These are phyloP conservation scores for Sinella curviseta DNA, from an alignment of 1,140 invertebrate genomes.

Conservation along the genomic window DNA sequence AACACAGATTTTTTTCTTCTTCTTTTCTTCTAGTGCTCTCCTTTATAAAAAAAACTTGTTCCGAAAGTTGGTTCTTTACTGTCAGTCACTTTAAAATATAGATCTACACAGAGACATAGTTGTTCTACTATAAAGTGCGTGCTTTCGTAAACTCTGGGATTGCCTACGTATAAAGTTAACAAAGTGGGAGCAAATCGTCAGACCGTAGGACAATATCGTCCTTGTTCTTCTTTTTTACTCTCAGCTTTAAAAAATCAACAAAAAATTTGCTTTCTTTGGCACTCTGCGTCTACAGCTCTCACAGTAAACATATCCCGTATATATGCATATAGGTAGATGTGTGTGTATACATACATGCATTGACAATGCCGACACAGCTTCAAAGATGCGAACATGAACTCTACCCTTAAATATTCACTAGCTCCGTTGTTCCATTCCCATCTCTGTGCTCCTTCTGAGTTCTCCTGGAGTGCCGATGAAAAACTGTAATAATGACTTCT, in stretches of 20 bases:
- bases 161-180: background rate
- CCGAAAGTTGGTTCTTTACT: conserved; percentile 18
- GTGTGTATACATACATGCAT: too few species aligned
- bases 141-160: background rate
- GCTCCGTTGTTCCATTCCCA: too few species aligned
- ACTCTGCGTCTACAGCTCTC: background rate
- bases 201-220: background rate
- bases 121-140: background rate
- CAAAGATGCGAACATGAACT: too few species aligned
- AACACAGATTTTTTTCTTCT: conserved; percentile 5
- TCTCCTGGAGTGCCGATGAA: conserved; percentile 20
- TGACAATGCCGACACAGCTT: too few species aligned
- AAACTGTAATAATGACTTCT: background rate
- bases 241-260: conserved; percentile 7
- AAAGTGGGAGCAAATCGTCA: background rate
- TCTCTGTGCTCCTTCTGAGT: background rate
- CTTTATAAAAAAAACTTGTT: conserved; percentile 27
- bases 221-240: conserved; percentile 13
- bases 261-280: background rate
- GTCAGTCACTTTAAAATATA: background rate
- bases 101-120: too few species aligned
- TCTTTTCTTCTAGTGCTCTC: too few species aligned
- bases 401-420: too few species aligned
- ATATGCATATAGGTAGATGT: too few species aligned
- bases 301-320: too few species aligned